Percentiles rank a stretch among this genome's conserved stretches.
Conservation (phyloP, 1,140 invertebrate genomes). For the Ceratitis capitata region DNA sequence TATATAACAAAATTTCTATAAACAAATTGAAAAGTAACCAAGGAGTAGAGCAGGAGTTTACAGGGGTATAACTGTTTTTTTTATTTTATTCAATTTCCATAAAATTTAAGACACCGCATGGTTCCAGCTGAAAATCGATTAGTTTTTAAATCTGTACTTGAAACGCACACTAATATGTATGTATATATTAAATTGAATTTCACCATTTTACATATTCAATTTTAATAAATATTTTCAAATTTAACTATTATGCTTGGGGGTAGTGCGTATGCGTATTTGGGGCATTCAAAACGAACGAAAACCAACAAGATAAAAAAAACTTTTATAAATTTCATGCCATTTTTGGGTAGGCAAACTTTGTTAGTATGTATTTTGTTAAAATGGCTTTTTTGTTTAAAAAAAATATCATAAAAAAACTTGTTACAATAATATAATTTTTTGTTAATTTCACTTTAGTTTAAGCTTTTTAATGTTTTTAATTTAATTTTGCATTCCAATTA, state of each 20-base stretch:
- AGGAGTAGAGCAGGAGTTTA: conserved; percentile 5
- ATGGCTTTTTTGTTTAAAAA: too few species aligned
- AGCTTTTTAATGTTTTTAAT: not conserved
- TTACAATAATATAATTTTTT: too few species aligned
- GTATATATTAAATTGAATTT: not conserved
- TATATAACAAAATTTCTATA: too few species aligned
- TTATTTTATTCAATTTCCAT: too few species aligned
- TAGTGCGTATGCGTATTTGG: not conserved
- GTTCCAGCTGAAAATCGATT: conserved; percentile 64
- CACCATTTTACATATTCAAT: not conserved
- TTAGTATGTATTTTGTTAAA: not conserved
- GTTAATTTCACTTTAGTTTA: not conserved
- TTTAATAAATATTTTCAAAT: not conserved
- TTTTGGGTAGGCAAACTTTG: not conserved
- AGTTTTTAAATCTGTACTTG: conserved; percentile 63
- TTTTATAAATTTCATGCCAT: conserved; percentile 5
- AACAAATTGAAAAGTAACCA: not conserved
- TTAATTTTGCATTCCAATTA: conserved; percentile 17
- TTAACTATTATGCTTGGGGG: not conserved
- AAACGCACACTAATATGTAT: too few species aligned
- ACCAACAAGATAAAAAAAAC: too few species aligned
- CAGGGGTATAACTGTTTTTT: not conserved
- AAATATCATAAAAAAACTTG: too few species aligned
- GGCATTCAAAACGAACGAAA: conserved; percentile 15
- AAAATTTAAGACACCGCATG: conserved; percentile 46